Evolutionary conservation across 2,797 vertebrate genomes (phyloP), one percentile per base, ranked within the genome.

Genomic region (Sebastes reedi): DNA sequence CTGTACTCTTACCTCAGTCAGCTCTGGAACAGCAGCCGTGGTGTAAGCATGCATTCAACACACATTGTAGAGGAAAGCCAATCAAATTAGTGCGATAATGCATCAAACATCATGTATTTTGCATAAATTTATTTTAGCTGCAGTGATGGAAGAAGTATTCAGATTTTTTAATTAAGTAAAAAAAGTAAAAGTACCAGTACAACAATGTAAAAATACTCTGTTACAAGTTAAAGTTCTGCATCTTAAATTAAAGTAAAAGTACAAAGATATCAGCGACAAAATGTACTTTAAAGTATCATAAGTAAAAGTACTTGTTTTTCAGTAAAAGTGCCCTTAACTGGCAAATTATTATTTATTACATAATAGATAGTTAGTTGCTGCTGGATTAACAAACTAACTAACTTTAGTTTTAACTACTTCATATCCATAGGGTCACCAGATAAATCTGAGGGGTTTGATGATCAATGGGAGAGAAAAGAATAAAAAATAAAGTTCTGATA

Each of bases 41-140:
- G 39, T 72, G 85, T 72, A 20, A 87, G 87, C 88, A 89, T 90
- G 89, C 83, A 84, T 68, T 83, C 60, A 89, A 69, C 67, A 90
- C 79, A 86, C 81, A 78, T 56, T 69, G 65, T 39, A 81, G 39
- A 30, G 67, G 39, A 84, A 86, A 89, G 81, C 77, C 85, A 80
- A 34, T 83, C 61, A 87, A 50, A 83, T 88, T 75, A 87, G 75
- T 74, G 30, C 4, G 42, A 72, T 16, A 76, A 27, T 52, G 54
- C 77, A 76, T 72, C n/a, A 39, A 58, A 81, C 9, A 56, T 50
- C 8, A 67, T 0, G 0, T 1, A 1, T 70, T 66, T 34, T 56
- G 16, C 69, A 56, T 46, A 3, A 20, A 66, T 72, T 1, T 42
- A 39, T 22, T 1, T 32, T 29, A 67, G 24, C 14, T 1, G 16